Evolutionary conservation across 1,140 invertebrate genomes (phyloP).

Genomic region (Dryas iulia): DNA sequence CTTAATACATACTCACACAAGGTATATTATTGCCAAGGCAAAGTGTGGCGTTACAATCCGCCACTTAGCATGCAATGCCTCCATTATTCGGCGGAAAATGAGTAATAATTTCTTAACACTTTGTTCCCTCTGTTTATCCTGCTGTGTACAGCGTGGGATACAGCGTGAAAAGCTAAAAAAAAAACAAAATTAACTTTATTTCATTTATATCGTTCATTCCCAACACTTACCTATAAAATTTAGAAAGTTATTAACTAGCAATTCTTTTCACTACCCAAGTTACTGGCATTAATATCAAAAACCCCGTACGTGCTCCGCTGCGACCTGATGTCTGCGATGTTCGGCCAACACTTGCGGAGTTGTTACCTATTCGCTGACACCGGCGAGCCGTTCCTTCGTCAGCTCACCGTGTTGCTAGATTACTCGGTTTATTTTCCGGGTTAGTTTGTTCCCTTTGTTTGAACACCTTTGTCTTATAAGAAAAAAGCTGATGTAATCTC

Average conservation of each 20-base stretch:
- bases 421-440: slow-evolving; percentile 71
- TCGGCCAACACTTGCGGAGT: slow-evolving; percentile 66
- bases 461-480: background rate
- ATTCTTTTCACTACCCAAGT: slow-evolving; percentile 30
- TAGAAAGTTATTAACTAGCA: background rate
- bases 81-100: too few species aligned
- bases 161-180: too few species aligned
- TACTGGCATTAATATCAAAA: slow-evolving; percentile 53
- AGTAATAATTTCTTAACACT: too few species aligned
- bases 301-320: slow-evolving; percentile 66
- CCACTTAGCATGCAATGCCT: too few species aligned
- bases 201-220: too few species aligned
- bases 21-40: too few species aligned
- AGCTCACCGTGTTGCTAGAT: slow-evolving; percentile 59
- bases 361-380: slow-evolving; percentile 72
- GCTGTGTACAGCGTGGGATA: too few species aligned
- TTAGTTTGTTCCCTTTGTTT: slow-evolving; percentile 30
- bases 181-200: too few species aligned
- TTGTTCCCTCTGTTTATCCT: too few species aligned
- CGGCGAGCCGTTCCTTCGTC: slow-evolving; percentile 68
- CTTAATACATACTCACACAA: too few species aligned
- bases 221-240: background rate
- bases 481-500: background rate
- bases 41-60: too few species aligned
- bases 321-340: slow-evolving; percentile 73